Percentiles rank a stretch among this genome's conserved stretches.
These are phyloP conservation scores for Tonatia bakeri DNA, from an alignment of 2,113 vertebrate species.

Conservation along the genomic window DNA sequence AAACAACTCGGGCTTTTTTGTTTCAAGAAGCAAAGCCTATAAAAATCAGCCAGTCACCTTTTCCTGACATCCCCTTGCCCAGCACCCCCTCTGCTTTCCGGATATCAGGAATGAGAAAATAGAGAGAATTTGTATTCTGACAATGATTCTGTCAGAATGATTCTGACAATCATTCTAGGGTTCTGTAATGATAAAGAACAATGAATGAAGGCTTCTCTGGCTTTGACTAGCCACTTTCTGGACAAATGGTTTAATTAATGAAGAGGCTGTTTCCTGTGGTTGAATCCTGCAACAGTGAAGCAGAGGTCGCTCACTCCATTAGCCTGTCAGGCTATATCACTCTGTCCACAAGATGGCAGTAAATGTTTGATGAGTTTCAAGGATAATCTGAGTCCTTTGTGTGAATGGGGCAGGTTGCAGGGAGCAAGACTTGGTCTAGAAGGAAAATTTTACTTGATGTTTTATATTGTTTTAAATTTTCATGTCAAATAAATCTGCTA, in stretches of 20 bases:
- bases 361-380: constrained; percentile 66
- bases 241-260: constrained; percentile 68
- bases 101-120: constrained; percentile 30
- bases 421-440: neutral
- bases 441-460: constrained; percentile 1
- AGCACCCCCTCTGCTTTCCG: neutral
- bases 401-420: neutral
- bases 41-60: neutral
- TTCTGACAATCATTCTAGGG: constrained; percentile 33
- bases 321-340: neutral
- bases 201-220: constrained; percentile 59
- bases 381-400: constrained; percentile 51
- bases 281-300: constrained; percentile 52
- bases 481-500: constrained; percentile 24
- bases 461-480: constrained; percentile 41
- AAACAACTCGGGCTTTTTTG: neutral
- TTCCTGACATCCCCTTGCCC: neutral
- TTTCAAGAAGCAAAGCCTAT: neutral
- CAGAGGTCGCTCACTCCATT: neutral
- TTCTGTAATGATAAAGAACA: constrained; percentile 46
- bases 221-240: constrained; percentile 54
- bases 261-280: constrained; percentile 67
- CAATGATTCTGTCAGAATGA: too few relatives aligned
- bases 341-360: constrained; percentile 80
- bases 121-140: constrained; percentile 55